Conservation (phyloP, 1,140 invertebrate species). For the Zaprionus inermis region DNA sequence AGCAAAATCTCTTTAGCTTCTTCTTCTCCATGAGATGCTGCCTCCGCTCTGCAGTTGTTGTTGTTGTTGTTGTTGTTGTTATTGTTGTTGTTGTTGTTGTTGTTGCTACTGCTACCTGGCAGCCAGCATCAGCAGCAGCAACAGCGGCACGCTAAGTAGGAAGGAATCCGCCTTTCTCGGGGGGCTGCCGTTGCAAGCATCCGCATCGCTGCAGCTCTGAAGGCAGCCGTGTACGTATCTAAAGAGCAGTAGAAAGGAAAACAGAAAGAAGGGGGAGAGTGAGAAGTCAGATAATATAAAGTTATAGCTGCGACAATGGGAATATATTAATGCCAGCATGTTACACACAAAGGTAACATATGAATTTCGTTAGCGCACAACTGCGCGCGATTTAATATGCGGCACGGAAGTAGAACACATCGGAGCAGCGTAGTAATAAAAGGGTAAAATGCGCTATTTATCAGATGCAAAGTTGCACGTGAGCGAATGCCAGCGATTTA, state of each 20-base stretch:
- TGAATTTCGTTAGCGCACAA: conserved; percentile 28
- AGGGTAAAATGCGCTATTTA: conserved; percentile 5
- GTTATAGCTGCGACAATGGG: conserved; percentile 43
- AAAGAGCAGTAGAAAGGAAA: conserved; percentile 8
- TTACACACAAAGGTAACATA: conserved; percentile 36
- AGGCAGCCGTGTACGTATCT: conserved; percentile 94
- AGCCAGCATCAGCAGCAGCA: conserved; percentile 46
- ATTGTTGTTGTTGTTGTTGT: conserved; percentile 18
- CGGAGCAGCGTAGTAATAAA: not conserved
- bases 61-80: conserved; percentile 7
- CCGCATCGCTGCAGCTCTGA: conserved; percentile 94
- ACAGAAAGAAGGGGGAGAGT: not conserved
- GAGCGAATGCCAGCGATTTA: not conserved
- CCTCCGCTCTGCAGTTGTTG: conserved; percentile 15
- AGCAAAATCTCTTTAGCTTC: conserved; percentile 35
- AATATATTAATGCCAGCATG: conserved; percentile 41
- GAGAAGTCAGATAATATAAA: conserved; percentile 45
- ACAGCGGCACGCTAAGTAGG: conserved; percentile 54
- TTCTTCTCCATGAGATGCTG: conserved; percentile 16
- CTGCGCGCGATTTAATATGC: conserved; percentile 10
- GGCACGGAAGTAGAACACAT: conserved; percentile 4
- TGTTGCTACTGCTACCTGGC: conserved; percentile 64
- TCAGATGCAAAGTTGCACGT: not conserved
- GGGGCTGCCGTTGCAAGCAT: conserved; percentile 89
- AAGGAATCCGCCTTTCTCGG: conserved; percentile 45